These are phyloP conservation scores for Phrynocephalus vlangalii DNA, from an alignment of 2,797 vertebrate genomes.

Conservation along the genomic window DNA sequence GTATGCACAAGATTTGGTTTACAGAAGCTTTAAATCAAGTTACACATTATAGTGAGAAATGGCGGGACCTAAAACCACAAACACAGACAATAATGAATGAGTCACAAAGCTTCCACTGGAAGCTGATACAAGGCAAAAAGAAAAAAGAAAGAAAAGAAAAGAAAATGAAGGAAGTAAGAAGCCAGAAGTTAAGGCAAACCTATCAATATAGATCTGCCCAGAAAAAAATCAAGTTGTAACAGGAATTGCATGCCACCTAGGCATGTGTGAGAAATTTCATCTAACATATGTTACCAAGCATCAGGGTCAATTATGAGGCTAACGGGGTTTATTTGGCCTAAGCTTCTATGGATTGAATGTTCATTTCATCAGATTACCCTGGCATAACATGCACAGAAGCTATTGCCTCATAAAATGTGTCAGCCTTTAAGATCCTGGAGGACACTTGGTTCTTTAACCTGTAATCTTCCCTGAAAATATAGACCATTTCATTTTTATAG, in stretches of 20 bases:
- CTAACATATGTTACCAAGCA: too few species aligned
- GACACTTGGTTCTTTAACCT: too few species aligned
- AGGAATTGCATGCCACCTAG: background rate
- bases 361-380: too few species aligned
- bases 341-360: too few species aligned
- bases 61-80: slow-evolving; percentile 35
- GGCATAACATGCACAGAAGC: too few species aligned
- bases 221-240: background rate
- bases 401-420: too few species aligned
- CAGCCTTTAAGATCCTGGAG: too few species aligned
- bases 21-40: slow-evolving; percentile 53
- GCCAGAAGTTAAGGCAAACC: background rate
- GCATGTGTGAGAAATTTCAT: background rate
- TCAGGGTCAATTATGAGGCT: too few species aligned
- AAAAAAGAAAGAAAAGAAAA: background rate
- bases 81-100: slow-evolving; percentile 15
- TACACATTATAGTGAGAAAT: slow-evolving; percentile 55
- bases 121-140: background rate
- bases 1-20: slow-evolving; percentile 42
- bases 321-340: too few species aligned
- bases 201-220: background rate
- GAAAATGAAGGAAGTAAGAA: too few species aligned
- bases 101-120: background rate
- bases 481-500: background rate
- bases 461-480: too few species aligned